Evolutionary conservation across 1,140 invertebrate genomes (phyloP).

Genomic region (Tetragonula clypearis): DNA sequence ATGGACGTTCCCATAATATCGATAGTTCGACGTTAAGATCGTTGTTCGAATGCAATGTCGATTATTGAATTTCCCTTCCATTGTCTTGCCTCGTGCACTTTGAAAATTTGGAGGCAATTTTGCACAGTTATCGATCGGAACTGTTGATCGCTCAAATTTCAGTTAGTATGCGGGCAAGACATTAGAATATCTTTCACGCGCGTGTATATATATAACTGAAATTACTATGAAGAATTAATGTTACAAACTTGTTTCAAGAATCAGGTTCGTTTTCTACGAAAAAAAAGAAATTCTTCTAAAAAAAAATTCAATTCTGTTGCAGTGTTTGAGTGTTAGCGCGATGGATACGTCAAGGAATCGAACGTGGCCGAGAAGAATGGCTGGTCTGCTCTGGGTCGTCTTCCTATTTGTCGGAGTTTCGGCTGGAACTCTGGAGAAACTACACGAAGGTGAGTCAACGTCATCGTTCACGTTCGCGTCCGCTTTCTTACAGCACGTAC

Average conservation of each 20-base stretch:
- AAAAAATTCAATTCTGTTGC: conserved; percentile 62
- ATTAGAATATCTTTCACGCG: background rate
- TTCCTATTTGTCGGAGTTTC: conserved; percentile 69
- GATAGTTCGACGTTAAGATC: background rate
- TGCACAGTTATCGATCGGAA: background rate
- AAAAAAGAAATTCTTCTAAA: no score
- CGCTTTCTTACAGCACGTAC: no score
- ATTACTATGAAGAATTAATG: background rate
- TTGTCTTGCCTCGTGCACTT: no score
- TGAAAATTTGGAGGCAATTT: background rate
- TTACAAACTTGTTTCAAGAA: background rate
- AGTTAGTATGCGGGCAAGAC: background rate
- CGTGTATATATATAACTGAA: no score
- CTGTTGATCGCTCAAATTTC: background rate
- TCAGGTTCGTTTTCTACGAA: background rate
- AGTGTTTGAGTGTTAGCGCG: conserved; percentile 73
- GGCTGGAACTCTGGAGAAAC: conserved; percentile 78
- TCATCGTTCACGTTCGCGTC: background rate
- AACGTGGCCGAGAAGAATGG: conserved; percentile 71
- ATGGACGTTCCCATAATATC: background rate
- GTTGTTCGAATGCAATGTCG: background rate
- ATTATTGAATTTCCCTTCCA: background rate
- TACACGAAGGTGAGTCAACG: conserved; percentile 78
- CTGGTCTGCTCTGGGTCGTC: conserved; percentile 70
- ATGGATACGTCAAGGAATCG: conserved; percentile 76